Evolutionary conservation across 2,888 invertebrate genomes (phyloP).

Genomic region (Sabellastarte sp.): DNA sequence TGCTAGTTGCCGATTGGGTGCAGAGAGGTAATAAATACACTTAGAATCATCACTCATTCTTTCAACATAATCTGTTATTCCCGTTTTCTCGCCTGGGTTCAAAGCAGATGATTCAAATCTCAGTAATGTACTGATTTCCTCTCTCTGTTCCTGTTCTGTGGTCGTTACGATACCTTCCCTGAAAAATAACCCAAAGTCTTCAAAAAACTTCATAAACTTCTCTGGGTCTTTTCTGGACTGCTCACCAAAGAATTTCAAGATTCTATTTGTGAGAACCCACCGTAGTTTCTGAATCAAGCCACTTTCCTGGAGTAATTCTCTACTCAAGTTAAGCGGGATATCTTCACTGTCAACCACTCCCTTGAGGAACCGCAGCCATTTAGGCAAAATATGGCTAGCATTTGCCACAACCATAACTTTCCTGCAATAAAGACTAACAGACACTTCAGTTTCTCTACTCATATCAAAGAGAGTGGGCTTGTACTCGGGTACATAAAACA

Average conservation of each 20-base stretch:
- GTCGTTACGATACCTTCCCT: constrained; percentile 93
- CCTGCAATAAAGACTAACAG: constrained; percentile 84
- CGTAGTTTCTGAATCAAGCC: constrained; percentile 78
- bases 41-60: constrained; percentile 78
- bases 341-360: constrained; percentile 98
- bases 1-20: constrained; percentile 77
- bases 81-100: constrained; percentile 70
- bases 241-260: constrained; percentile 82
- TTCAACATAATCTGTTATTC: constrained; percentile 76
- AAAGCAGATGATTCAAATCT: constrained; percentile 87
- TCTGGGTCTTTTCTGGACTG: constrained; percentile 79
- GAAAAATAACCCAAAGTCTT: constrained; percentile 87
- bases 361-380: constrained; percentile 93
- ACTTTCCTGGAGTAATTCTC: constrained; percentile 93
- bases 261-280: constrained; percentile 78
- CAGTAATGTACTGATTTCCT: constrained; percentile 84
- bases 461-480: constrained; percentile 78
- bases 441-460: constrained; percentile 79
- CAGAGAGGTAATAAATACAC: constrained; percentile 87
- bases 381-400: constrained; percentile 86
- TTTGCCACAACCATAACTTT: constrained; percentile 90
- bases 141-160: constrained; percentile 78
- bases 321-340: constrained; percentile 93
- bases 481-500: constrained; percentile 91
- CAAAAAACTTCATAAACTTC: constrained; percentile 82